Conservation (phyloP, 1,140 invertebrate species). For the Hirudo medicinalis region DNA sequence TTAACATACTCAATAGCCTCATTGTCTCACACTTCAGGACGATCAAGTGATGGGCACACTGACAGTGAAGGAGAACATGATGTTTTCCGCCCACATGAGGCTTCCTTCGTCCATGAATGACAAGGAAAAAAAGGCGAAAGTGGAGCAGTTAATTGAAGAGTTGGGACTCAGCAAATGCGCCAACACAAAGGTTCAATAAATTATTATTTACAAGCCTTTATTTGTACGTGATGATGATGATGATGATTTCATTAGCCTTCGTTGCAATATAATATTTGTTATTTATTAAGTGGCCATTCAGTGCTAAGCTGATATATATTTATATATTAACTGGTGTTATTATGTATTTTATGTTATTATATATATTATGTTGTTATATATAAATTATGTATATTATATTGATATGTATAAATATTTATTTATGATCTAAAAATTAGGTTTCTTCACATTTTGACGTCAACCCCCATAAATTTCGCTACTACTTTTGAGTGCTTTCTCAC, state of each 20-base stretch:
- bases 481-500: no score
- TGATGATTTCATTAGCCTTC: no score
- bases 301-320: background rate
- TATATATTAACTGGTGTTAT: no score
- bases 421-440: background rate
- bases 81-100: slow-evolving; percentile 36
- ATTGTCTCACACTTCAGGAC: slow-evolving; percentile 27
- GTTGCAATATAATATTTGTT: background rate
- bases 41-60: slow-evolving; percentile 38
- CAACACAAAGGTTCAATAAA: slow-evolving; percentile 31
- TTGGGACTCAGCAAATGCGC: slow-evolving; percentile 34
- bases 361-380: no score
- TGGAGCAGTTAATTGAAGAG: slow-evolving; percentile 34
- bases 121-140: slow-evolving; percentile 28
- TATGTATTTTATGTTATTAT: no score
- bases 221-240: no score
- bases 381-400: no score
- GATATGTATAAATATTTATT: no score
- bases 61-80: slow-evolving; percentile 36
- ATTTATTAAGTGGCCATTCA: background rate
- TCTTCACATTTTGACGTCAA: background rate
- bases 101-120: slow-evolving; percentile 27
- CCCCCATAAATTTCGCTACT: no score
- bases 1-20: background rate
- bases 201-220: background rate